Percentiles rank a stretch among this genome's conserved stretches.
These are phyloP conservation scores for Phoenicopterus ruber DNA, from an alignment of 2,113 vertebrate species.

Conservation along the genomic window DNA sequence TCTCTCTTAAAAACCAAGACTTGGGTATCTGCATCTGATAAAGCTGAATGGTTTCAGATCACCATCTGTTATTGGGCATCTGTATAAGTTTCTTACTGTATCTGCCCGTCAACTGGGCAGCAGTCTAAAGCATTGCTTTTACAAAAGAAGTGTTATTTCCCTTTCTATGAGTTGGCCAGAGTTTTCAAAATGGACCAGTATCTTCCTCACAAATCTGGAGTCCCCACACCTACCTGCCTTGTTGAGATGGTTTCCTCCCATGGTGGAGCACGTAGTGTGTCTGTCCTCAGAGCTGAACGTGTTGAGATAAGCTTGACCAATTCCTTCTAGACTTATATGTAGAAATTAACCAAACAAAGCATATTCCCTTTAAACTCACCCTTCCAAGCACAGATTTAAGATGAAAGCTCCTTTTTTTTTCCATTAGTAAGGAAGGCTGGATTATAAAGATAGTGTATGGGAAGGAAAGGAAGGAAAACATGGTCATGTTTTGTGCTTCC, in stretches of 20 bases:
- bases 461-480: not conserved
- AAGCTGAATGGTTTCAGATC: not conserved
- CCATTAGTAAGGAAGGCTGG: not conserved
- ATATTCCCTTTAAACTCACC: not conserved
- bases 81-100: not conserved
- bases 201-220: not conserved
- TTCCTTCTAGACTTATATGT: not conserved
- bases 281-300: not conserved
- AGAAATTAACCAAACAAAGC: not conserved
- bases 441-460: not conserved
- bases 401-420: not conserved
- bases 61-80: not conserved
- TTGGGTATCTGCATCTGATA: not conserved
- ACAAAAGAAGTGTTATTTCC: not conserved
- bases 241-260: not conserved
- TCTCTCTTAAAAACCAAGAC: not conserved
- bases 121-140: not conserved
- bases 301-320: not conserved
- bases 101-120: not conserved
- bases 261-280: not conserved
- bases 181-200: not conserved
- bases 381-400: not conserved
- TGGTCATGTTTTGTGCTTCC: not conserved
- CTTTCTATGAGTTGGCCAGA: not conserved
- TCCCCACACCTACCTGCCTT: not conserved